phyloP scores from a whole-genome alignment of 2,113 vertebrate species.

The Lepisosteus oculatus region DNA sequence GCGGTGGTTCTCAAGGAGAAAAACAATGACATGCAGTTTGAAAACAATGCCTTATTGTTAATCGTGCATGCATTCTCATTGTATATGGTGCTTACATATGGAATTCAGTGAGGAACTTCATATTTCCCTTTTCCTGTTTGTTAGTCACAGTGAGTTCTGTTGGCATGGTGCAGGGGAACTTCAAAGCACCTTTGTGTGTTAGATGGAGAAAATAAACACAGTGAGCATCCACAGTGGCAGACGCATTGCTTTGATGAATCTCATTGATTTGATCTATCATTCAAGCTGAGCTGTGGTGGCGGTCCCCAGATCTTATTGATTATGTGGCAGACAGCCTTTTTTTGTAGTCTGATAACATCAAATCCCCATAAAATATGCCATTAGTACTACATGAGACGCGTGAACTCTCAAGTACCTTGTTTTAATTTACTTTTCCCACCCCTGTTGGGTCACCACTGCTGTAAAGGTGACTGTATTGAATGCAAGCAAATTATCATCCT shows the following conservation, averaged over 20 bases:
- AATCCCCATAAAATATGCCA: constrained; percentile 41
- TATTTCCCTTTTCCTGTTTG: not conserved
- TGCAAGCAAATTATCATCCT: constrained; percentile 35
- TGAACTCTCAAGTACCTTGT: constrained; percentile 32
- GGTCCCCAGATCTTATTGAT: not conserved
- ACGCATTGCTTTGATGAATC: not conserved
- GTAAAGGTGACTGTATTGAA: constrained; percentile 24
- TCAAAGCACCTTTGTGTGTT: not conserved
- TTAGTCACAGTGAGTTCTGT: not conserved
- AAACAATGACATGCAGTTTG: too few species aligned
- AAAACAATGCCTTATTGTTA: too few species aligned
- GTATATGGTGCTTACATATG: not conserved
- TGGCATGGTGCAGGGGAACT: not conserved
- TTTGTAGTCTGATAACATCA: constrained; percentile 28
- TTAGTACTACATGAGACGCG: constrained; percentile 43
- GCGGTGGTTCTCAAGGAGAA: too few species aligned
- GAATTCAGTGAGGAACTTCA: not conserved
- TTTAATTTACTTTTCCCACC: constrained; percentile 28
- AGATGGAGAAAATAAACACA: not conserved
- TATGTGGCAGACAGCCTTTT: not conserved
- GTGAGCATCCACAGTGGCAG: not conserved
- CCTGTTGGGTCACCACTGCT: constrained; percentile 9
- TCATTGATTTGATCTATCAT: not conserved
- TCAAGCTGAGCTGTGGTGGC: not conserved
- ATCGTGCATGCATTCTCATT: too few species aligned